Evolutionary conservation across 2,797 vertebrate species (phyloP).

Genomic region (Atherinosoma microstoma): DNA sequence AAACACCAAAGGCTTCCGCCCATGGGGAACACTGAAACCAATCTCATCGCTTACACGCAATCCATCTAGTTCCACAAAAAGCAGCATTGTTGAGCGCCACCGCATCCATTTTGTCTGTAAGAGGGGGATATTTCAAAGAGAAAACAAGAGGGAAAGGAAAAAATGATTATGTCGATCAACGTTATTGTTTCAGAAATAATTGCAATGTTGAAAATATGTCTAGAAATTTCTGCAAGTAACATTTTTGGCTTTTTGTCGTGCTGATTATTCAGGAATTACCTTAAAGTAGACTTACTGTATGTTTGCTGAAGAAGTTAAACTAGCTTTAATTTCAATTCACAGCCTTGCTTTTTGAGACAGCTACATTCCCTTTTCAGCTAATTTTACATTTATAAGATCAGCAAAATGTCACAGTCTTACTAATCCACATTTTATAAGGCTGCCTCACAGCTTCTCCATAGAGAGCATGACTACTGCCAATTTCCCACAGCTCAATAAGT

Average conservation of each 20-base stretch:
- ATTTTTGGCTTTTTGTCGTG: not conserved
- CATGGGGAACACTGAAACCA: conserved; percentile 78
- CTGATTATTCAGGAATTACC: not conserved
- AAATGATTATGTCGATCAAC: not conserved
- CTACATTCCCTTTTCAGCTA: not conserved
- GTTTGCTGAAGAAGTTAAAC: not conserved
- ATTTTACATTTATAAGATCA: conserved; percentile 7
- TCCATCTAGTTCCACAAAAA: conserved; percentile 76
- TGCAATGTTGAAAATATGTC: not conserved
- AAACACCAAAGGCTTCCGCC: conserved; percentile 81
- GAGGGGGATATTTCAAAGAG: conserved; percentile 49
- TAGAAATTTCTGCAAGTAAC: not conserved
- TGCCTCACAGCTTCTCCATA: not conserved
- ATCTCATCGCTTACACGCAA: conserved; percentile 77
- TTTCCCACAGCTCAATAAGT: not conserved
- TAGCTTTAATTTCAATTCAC: not conserved
- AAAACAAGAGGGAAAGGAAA: conserved; percentile 47
- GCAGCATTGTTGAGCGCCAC: conserved; percentile 60
- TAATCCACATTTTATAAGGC: not conserved
- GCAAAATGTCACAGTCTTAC: not conserved
- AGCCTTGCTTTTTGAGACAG: no score
- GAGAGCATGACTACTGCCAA: not conserved
- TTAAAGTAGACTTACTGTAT: not conserved
- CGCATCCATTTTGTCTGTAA: conserved; percentile 73
- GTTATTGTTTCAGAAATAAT: conserved; percentile 7